phyloP scores from a whole-genome alignment of 1,140 invertebrate genomes.

The Saccostrea glomerata region DNA sequence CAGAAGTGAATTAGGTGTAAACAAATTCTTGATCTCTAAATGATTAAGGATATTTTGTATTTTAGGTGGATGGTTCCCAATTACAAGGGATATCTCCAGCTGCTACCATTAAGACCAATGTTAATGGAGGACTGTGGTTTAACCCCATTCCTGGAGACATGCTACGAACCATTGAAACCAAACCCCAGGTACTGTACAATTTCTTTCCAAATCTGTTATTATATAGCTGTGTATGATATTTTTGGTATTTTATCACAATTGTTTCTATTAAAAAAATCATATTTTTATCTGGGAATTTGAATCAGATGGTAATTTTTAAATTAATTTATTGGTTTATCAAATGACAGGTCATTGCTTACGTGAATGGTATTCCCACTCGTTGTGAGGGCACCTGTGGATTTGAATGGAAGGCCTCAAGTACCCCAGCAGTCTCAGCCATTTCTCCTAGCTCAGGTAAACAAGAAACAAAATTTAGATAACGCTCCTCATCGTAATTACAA shows the following conservation, averaged over 20 bases:
- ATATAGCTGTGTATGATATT: no score
- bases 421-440: constrained; percentile 61
- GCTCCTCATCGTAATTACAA: neutral
- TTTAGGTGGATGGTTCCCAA: neutral
- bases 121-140: constrained; percentile 46
- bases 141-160: constrained; percentile 73
- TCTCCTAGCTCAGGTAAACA: constrained; percentile 57
- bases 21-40: neutral
- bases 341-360: constrained; percentile 59
- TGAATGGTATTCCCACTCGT: constrained; percentile 63
- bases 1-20: no score
- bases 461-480: neutral
- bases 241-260: no score
- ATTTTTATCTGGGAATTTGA: neutral
- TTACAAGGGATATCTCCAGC: constrained; percentile 33
- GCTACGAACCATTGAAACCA: constrained; percentile 63
- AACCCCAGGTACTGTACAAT: constrained; percentile 67
- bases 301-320: neutral
- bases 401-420: constrained; percentile 58
- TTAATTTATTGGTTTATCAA: neutral
- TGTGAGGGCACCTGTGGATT: constrained; percentile 64
- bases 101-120: constrained; percentile 33
- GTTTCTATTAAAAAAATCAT: neutral
- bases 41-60: neutral
- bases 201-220: neutral